Conservation (phyloP, 2,113 vertebrate genomes). For the Xyrauchen texanus region DNA sequence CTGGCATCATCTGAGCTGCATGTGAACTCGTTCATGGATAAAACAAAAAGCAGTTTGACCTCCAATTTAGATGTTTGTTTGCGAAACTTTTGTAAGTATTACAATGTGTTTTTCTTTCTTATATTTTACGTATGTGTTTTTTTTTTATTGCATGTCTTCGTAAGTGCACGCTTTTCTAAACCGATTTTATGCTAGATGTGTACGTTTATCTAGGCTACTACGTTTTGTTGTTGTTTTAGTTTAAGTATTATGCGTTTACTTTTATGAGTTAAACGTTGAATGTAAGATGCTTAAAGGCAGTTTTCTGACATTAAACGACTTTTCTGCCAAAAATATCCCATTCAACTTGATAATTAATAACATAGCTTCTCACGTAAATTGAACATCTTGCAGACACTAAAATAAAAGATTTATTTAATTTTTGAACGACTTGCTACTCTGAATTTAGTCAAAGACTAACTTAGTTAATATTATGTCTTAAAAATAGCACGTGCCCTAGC, state of each 20-base stretch:
- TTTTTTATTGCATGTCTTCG: background rate
- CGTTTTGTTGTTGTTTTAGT: background rate
- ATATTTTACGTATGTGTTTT: background rate
- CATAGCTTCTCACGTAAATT: no score
- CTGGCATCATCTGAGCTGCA: background rate
- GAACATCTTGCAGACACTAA: no score
- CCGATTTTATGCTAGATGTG: background rate
- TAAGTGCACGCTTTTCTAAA: background rate
- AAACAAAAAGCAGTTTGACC: constrained; percentile 18
- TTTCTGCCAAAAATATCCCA: no score
- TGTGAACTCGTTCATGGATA: background rate
- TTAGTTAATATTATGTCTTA: no score
- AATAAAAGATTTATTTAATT: no score
- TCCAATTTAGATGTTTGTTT: constrained; percentile 9
- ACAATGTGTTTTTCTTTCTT: background rate
- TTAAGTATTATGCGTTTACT: background rate
- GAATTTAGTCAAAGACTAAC: no score
- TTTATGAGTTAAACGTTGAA: background rate
- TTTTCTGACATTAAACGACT: no score
- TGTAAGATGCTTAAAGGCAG: background rate
- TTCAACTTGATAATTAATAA: no score
- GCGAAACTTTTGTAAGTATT: constrained; percentile 9
- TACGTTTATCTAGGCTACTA: background rate
- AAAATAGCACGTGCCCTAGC: no score
- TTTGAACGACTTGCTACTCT: no score